Base-by-base conservation (phyloP, 2,888 invertebrate species). In the Drosophila recens region DNA sequence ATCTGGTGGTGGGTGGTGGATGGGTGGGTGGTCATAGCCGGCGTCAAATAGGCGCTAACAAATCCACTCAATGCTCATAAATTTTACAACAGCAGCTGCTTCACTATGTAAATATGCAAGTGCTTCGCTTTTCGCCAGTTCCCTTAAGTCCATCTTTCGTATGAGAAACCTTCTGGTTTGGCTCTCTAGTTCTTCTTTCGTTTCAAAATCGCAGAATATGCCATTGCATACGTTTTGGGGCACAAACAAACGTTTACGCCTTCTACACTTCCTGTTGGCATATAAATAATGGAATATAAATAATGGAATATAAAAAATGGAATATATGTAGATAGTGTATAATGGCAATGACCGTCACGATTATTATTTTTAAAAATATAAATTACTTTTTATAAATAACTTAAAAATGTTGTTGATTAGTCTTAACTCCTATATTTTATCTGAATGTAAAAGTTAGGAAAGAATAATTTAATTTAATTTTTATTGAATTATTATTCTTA, bases 141-240 rank as follows among this genome's bases (percentile, higher is more conserved):
- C 46, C n/a, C 15, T 36, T 23, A 11, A 11, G 4, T 15, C 23
- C 33, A 61, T 11, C 8, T 33, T 62, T 62, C 53, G 53, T 33
- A 42, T 36, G 33, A 8, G 20, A 23, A 36, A 27, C 17, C n/a
- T 17, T 27, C 11, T 9, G 15, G 27, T 9, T 17, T 13, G 43
- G n/a, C 42, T 23, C 4, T 49, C 40, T 2, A 13, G 8, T 9
- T 43, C 53, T 34, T 13, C 9, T 57, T 52, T 33, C 34, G 1
- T n/a, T 9, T 10, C 4, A 6, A 42, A 17, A 27, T 61, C 40
- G 30, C 15, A 13, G 34, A 52, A 53, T 45, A 40, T 58, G 5
- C 1, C 42, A 36, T 51, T 73, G 72, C 67, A 67, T 73, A 72
- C 62, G 67, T 72, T 53, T 57, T 54, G 72, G 71, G 43, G 66